Base-by-base conservation (phyloP, 2,797 vertebrate genomes). In the Alca torda region DNA sequence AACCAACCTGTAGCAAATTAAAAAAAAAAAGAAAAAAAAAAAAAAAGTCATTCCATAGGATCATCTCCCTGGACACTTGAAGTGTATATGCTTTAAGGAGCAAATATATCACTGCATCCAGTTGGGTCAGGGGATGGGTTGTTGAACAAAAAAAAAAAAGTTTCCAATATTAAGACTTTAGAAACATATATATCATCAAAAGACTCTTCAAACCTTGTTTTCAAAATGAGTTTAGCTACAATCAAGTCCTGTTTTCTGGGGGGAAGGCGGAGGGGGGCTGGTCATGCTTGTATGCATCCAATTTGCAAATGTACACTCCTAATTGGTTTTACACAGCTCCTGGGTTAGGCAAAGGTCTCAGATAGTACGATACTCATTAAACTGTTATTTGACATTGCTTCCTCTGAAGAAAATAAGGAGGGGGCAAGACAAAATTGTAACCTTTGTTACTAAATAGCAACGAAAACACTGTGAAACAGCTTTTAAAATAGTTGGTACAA, bases 301-400 rank as follows among this genome's bases (percentile, higher is more conserved):
- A 43, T 97, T 97, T 96, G 50, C 67, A 89, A 95, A 94, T 75
- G 67, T 81, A 67, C 60, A 48, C 46, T 95, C 95, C 45, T 97
- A 95, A 96, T 94, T 95, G 93, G 83, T 87, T 94, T 78, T 87
- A 63, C 85, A 69, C 64, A 61, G 51, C 41, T 97, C 72, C 13
- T 91, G 78, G 61, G 85, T 95, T 89, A 96, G 59, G 13, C 39
- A 78, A 96, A 94, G 48, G 61, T 93, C 93, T 97, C n/a, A 78
- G 76, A 78, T 90, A 95, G 60, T 59, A 93, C 81, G 68, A 76
- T 96, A 87, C 61, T 96, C 81, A 94, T 97, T 97, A 97, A 96
- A 92, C 35, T 64, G 69, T 74, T 96, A 87, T 95, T 79, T 92
- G 88, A 89, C 83, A 84, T 91, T 73, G 35, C 35, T 93, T 92